These are phyloP conservation scores for Pungitius pungitius DNA, from an alignment of 2,113 vertebrate species.

Conservation along the genomic window DNA sequence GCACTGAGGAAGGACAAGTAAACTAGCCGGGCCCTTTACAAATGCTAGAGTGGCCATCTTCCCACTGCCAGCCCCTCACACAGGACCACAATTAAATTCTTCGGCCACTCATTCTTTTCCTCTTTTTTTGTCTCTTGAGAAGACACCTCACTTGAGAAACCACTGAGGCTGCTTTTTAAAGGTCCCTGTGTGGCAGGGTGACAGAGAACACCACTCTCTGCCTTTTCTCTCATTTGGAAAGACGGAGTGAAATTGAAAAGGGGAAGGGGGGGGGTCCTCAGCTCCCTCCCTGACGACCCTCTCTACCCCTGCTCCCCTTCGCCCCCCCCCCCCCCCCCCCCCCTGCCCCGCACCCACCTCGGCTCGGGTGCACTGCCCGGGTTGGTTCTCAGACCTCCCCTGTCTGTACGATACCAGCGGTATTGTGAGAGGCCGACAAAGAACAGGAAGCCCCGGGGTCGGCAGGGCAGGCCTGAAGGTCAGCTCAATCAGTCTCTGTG, in stretches of 20 bases:
- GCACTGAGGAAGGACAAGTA: conserved; percentile 48
- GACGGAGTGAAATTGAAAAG: conserved; percentile 59
- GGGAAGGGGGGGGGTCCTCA: conserved; percentile 66
- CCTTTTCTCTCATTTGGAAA: conserved; percentile 69
- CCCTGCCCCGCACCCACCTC: neutral
- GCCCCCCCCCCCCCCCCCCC: neutral
- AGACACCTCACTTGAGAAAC: conserved; percentile 74
- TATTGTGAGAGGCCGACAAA: conserved; percentile 76
- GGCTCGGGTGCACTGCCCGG: conserved; percentile 59
- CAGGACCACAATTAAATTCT: conserved; percentile 71
- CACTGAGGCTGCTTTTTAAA: conserved; percentile 69
- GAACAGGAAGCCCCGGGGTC: conserved; percentile 78
- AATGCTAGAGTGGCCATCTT: conserved; percentile 67
- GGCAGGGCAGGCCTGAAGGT: conserved; percentile 67
- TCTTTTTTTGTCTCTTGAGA: conserved; percentile 65
- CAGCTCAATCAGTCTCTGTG: conserved; percentile 69
- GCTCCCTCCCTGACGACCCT: conserved; percentile 58
- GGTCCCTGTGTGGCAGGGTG: conserved; percentile 67
- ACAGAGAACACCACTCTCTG: conserved; percentile 67
- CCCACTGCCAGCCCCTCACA: conserved; percentile 55
- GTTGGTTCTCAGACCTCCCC: conserved; percentile 67
- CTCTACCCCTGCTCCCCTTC: conserved; percentile 26
- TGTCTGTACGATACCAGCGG: conserved; percentile 59
- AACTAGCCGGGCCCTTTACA: conserved; percentile 51
- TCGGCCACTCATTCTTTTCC: conserved; percentile 64